Evolutionary conservation across 2,888 invertebrate species (phyloP).

Genomic region (Heliconius ismenius): DNA sequence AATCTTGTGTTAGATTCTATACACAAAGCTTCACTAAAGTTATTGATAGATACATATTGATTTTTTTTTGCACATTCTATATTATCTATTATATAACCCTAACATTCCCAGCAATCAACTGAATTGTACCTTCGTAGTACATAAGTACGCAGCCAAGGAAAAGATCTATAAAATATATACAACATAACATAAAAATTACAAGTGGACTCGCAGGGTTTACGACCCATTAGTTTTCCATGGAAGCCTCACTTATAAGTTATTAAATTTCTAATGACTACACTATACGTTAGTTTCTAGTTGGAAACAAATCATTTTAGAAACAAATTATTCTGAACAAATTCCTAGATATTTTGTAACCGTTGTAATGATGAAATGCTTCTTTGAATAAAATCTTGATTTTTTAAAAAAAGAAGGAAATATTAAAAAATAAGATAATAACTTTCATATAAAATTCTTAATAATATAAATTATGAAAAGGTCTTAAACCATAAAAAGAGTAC

Average conservation of each 20-base stretch:
- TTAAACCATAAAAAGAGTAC: too few relatives aligned
- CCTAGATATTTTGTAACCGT: not conserved
- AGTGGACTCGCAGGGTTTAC: conserved; percentile 42
- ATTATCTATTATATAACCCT: not conserved
- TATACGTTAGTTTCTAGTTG: conserved; percentile 1
- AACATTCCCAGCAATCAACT: conserved; percentile 5
- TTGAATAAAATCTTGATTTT: not conserved
- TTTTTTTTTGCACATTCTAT: not conserved
- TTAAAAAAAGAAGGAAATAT: not conserved
- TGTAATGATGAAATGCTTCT: too few relatives aligned
- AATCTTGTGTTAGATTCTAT: too few relatives aligned
- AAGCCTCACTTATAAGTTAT: conserved; percentile 4
- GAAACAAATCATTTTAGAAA: not conserved
- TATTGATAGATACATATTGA: not conserved
- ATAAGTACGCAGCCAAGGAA: conserved; percentile 2
- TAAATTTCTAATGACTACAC: conserved; percentile 19
- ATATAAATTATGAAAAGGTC: too few relatives aligned
- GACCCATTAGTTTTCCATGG: conserved; percentile 9
- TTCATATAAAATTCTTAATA: too few relatives aligned
- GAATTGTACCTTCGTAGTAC: not conserved
- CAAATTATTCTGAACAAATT: not conserved
- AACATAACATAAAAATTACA: conserved; percentile 17
- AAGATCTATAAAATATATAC: conserved; percentile 9
- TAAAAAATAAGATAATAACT: too few relatives aligned
- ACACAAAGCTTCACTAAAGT: not conserved